Conservation (phyloP, 1,140 invertebrate genomes). For the Bombus confusus region DNA sequence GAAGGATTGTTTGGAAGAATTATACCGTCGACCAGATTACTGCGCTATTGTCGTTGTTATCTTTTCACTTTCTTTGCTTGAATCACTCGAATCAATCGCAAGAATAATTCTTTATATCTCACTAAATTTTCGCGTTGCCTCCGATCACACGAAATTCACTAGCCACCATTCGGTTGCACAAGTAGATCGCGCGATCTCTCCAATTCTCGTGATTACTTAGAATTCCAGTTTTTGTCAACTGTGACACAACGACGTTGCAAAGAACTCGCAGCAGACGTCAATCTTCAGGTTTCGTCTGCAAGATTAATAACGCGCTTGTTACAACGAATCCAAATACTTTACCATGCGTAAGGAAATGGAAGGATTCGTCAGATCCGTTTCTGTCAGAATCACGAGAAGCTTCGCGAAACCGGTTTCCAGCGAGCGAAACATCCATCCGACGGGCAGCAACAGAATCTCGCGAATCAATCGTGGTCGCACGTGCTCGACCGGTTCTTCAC, state of each 20-base stretch:
- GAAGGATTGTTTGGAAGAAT: not conserved
- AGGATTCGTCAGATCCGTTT: not conserved
- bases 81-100: no score
- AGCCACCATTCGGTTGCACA: no score
- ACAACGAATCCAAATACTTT: not conserved
- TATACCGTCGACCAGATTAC: slow-evolving; percentile 51
- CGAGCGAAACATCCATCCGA: slow-evolving; percentile 31
- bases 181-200: no score
- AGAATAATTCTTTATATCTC: not conserved
- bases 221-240: not conserved
- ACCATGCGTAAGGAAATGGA: not conserved
- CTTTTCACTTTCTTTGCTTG: slow-evolving; percentile 35
- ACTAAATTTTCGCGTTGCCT: not conserved
- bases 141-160: not conserved
- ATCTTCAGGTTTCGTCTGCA: not conserved
- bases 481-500: slow-evolving; percentile 36
- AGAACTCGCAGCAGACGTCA: no score
- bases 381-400: not conserved
- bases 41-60: slow-evolving; percentile 35
- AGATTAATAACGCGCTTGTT: not conserved
- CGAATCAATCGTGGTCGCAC: slow-evolving; percentile 11
- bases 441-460: slow-evolving; percentile 29
- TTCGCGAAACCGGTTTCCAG: slow-evolving; percentile 11
- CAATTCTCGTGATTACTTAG: not conserved
- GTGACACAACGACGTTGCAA: no score